Percentiles rank a stretch among this genome's conserved stretches.
phyloP scores from a whole-genome alignment of 2,888 invertebrate species.

The Lithophane ornitopus region DNA sequence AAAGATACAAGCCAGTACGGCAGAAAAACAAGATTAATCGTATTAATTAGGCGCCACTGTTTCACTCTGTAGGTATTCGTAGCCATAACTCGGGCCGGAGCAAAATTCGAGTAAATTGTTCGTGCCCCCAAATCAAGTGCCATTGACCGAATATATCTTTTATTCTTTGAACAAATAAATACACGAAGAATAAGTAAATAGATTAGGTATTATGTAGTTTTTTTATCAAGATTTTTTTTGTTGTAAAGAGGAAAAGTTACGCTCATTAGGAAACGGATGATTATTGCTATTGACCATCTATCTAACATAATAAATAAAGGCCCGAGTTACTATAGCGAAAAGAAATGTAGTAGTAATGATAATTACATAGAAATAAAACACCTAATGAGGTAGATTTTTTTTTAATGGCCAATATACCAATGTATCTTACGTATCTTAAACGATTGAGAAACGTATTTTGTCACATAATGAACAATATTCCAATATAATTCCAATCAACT shows the following conservation, averaged over 20 bases:
- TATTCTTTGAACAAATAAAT: constrained; percentile 51
- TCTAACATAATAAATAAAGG: neutral
- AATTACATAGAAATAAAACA: neutral
- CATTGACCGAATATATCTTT: constrained; percentile 52
- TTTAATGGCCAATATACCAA: neutral
- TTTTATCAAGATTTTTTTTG: neutral
- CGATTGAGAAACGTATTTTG: neutral
- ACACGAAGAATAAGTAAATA: constrained; percentile 21
- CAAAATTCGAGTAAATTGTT: constrained; percentile 50
- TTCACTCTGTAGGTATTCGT: constrained; percentile 64
- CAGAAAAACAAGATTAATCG: constrained; percentile 70
- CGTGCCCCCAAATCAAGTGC: constrained; percentile 55
- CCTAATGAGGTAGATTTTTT: no score
- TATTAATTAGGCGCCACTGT: constrained; percentile 71
- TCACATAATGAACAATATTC: constrained; percentile 1
- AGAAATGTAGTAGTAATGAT: neutral
- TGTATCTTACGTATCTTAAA: neutral
- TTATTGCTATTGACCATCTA: neutral
- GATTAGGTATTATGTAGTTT: constrained; percentile 20
- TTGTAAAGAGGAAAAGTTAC: neutral
- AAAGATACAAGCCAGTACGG: constrained; percentile 41
- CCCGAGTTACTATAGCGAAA: neutral
- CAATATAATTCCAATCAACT: constrained; percentile 41
- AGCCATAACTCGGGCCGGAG: constrained; percentile 58
- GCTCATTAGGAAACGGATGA: constrained; percentile 19